phyloP scores from a whole-genome alignment of 2,888 invertebrate species.

The Amiota mariae region DNA sequence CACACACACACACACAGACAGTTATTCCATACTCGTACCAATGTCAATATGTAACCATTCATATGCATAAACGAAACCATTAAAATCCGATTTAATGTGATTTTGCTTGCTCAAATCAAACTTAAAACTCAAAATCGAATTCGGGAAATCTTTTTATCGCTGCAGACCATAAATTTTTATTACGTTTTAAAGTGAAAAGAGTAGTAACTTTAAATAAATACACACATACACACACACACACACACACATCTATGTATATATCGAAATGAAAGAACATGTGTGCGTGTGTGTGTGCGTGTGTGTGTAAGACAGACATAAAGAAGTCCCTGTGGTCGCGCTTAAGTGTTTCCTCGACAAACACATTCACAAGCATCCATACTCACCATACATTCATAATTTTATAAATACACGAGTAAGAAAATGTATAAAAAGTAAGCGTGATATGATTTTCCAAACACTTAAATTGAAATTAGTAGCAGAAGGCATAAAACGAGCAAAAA shows the following conservation, averaged over 20 bases:
- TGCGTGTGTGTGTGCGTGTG: neutral
- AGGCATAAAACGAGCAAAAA: too few species aligned
- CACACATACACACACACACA: too few species aligned
- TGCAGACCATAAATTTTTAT: slow-evolving; percentile 17
- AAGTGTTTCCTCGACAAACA: neutral
- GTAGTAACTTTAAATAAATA: neutral
- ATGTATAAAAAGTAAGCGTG: neutral
- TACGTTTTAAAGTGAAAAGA: neutral
- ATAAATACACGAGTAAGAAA: too few species aligned
- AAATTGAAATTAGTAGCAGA: neutral
- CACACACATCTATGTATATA: neutral
- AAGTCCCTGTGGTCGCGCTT: neutral
- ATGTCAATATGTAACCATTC: neutral
- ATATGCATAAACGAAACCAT: neutral
- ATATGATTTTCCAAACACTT: neutral
- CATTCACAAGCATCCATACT: too few species aligned
- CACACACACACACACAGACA: too few species aligned
- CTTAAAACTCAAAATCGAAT: neutral
- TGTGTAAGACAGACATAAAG: neutral
- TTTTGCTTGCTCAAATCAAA: neutral
- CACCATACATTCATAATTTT: too few species aligned
- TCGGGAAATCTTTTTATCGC: neutral
- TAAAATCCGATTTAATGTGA: neutral
- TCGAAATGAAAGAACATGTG: neutral
- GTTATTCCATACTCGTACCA: neutral